phyloP scores from a whole-genome alignment of 2,888 invertebrate species.

The Achlya flavicornis region DNA sequence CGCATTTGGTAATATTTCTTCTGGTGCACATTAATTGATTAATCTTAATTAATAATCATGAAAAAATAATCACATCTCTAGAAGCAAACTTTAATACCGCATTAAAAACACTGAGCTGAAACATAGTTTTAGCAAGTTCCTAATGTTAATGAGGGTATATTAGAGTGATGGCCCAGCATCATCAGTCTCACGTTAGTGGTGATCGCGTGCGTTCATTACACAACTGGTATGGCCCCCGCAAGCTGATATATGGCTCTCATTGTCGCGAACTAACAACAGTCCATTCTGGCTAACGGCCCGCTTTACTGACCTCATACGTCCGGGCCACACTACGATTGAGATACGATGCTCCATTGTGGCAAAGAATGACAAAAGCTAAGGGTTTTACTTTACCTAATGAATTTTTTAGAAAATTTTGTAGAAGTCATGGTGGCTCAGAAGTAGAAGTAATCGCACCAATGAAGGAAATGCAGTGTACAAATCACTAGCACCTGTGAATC shows the following conservation, averaged over 20 bases:
- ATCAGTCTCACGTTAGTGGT: slow-evolving; percentile 42
- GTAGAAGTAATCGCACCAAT: not conserved
- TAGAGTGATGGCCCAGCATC: slow-evolving; percentile 48
- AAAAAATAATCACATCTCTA: too few species aligned
- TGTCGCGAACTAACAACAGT: slow-evolving; percentile 73
- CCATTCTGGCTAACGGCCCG: slow-evolving; percentile 70
- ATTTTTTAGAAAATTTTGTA: slow-evolving; percentile 11
- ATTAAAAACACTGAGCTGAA: not conserved
- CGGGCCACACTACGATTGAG: slow-evolving; percentile 31
- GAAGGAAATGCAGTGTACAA: not conserved
- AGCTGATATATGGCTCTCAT: slow-evolving; percentile 71
- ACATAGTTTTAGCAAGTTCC: not conserved
- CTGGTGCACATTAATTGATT: too few species aligned
- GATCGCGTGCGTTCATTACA: slow-evolving; percentile 58
- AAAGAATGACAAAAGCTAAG: slow-evolving; percentile 22
- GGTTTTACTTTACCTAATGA: slow-evolving; percentile 16
- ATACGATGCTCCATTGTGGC: slow-evolving; percentile 24
- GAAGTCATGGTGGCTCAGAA: not conserved
- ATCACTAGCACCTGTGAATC: too few species aligned
- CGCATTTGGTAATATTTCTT: too few species aligned
- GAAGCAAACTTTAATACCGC: too few species aligned
- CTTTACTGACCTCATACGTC: slow-evolving; percentile 63
- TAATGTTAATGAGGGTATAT: slow-evolving; percentile 52
- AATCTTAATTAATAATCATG: too few species aligned
- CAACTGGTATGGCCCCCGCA: slow-evolving; percentile 45